phyloP scores from a whole-genome alignment of 2,888 invertebrate genomes.

The Agrochola litura region DNA sequence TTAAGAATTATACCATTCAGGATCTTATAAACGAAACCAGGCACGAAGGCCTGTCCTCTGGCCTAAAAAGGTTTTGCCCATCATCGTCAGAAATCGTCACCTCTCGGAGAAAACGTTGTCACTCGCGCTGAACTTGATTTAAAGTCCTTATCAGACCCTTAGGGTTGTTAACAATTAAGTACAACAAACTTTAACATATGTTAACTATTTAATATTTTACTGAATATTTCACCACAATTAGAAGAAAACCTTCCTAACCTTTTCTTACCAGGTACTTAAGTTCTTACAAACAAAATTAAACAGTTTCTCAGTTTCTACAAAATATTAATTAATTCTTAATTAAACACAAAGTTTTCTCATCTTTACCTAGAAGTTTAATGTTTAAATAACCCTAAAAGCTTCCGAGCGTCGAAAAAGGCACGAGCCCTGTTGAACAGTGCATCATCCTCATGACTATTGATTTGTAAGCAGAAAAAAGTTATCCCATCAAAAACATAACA shows the following conservation, averaged over 20 bases:
- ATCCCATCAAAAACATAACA: too few relatives aligned
- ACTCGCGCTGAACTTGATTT: background rate
- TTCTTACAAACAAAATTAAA: constrained; percentile 10
- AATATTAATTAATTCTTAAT: constrained; percentile 32
- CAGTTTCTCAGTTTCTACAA: constrained; percentile 15
- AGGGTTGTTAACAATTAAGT: background rate
- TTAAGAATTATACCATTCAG: background rate
- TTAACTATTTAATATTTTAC: background rate
- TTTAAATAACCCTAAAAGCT: constrained; percentile 33
- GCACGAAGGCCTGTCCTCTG: background rate
- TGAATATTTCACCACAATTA: background rate
- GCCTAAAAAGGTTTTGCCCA: background rate
- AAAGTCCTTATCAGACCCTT: background rate
- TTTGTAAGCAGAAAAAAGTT: background rate
- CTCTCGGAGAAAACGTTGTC: background rate
- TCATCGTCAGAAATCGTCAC: background rate
- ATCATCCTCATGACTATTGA: background rate
- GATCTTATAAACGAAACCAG: background rate
- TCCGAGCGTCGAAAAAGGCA: constrained; percentile 8
- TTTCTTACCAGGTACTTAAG: constrained; percentile 5
- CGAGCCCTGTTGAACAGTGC: constrained; percentile 10
- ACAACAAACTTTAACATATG: background rate
- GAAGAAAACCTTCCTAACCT: background rate
- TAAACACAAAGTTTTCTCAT: constrained; percentile 17
- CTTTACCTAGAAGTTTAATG: constrained; percentile 25